Evolutionary conservation across 1,140 invertebrate species (phyloP), one percentile per base, ranked within the genome.

Genomic region (Adelges cooleyi): DNA sequence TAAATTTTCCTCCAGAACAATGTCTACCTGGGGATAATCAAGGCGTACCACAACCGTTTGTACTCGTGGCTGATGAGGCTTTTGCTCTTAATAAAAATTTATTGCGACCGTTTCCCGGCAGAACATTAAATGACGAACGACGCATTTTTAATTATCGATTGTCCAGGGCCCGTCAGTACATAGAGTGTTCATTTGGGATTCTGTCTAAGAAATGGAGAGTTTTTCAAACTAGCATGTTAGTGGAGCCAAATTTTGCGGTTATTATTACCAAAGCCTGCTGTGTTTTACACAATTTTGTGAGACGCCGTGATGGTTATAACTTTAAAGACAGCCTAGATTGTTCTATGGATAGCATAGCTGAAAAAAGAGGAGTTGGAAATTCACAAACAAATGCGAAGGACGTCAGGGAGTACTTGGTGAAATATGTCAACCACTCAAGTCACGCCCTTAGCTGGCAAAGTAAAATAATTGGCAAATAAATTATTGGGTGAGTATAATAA

Each of bases 121-220:
- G 25, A 38, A 17, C 48, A 11, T 44, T 69, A 52, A 62, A 27
- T 18, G 4, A 42, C 13, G 11, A 48, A 69, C 20, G 68, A 75
- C 54, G 68, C 53, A 69, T 74, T n/a, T 77, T 73, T 67, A 76
- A 78, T 67, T 76, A 74, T 66, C 22, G 71, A 20, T 66, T 71
- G 23, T 53, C 36, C 23, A 23, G 72, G 51, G 71, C 69, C n/a
- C 40, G 72, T 46, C 33, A 72, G 23, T 70, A 71, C 11, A 69
- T 76, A 11, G 76, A 78, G 67, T 77, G 77, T 69, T 70, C 72
- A 8, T 78, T 78, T 72, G 75, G 75, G 3, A 75, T 77, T 59
- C n/a, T 70, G 13, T 36, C 29, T 1, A 68, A 68, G n/a, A 70
- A 67, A 44, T 70, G 68, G 68, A 56, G 69, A 25, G 65, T 70